Evolutionary conservation across 2,797 vertebrate species (phyloP).

Genomic region (Acrossocheilus wenchowensis): DNA sequence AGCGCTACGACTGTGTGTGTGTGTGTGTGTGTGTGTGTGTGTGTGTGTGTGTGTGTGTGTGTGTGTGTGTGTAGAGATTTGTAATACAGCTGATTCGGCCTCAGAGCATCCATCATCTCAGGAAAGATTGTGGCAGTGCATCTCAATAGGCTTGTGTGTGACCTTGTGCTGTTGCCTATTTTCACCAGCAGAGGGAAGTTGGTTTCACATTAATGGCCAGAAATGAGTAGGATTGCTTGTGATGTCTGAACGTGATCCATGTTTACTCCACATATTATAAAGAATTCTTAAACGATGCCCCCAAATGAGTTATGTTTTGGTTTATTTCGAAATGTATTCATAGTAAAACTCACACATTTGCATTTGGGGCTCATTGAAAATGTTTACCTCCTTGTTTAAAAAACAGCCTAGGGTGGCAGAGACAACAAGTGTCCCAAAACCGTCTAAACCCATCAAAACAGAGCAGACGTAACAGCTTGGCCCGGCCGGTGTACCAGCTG

Average conservation of each 20-base stretch:
- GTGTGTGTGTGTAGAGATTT: slow-evolving; percentile 20
- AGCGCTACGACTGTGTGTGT: background rate
- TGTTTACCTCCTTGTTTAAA: background rate
- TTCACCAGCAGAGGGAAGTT: background rate
- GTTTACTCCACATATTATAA: background rate
- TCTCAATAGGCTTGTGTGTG: background rate
- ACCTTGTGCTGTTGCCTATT: background rate
- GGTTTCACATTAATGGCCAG: background rate
- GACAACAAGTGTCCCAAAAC: background rate
- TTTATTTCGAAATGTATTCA: background rate
- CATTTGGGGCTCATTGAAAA: background rate
- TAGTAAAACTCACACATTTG: background rate
- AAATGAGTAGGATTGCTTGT: background rate
- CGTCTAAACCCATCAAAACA: slow-evolving; percentile 4
- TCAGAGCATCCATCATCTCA: slow-evolving; percentile 40
- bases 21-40: background rate
- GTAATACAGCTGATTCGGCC: slow-evolving; percentile 29
- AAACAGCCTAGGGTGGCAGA: background rate
- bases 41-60: background rate
- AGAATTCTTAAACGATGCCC: background rate
- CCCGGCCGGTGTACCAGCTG: background rate
- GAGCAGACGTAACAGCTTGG: background rate
- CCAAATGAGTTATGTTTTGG: background rate
- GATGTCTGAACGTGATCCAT: background rate
- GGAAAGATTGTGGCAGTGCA: slow-evolving; percentile 18